Base-by-base conservation (phyloP, 2,797 vertebrate genomes). In the Falco berigora region DNA sequence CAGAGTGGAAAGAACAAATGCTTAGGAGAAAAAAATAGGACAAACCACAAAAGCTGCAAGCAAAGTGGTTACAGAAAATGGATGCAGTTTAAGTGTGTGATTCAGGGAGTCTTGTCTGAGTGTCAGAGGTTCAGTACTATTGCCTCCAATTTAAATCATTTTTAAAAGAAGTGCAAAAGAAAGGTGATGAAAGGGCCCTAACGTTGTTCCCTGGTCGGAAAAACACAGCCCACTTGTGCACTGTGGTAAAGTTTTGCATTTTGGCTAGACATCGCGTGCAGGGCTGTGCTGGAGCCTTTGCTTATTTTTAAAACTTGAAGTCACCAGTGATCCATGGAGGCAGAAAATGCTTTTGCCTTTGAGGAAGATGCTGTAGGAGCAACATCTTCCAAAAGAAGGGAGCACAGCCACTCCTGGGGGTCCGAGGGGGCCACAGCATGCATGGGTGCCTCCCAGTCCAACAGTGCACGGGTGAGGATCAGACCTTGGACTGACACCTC, bases 81-180 rank as follows among this genome's bases (percentile, higher is more conserved):
- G 80, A 77, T 52, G 91, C 28, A 73, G 91, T 87, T 86, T 64
- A 62, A 95, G 89, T 0, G 42, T 14, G 71, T 58, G 95, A 97
- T 84, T 97, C 97, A 96, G 94, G 94, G 91, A 89, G 93, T 81
- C 96, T 89, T 36, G 92, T 92, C 96, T 76, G 79, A 91, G 97
- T 90, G 97, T 97, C 98, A 97, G 97, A 88, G 96, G 76, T 97
- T 96, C 92, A 73, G 62, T 69, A 68, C 97, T 69, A 98, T 98
- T 98, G 98, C 97, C 94, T 98, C 98, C 98, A 98, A 98, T 98
- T 98, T 98, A 98, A 98, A 98, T 98, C 98, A 98, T 93, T 93
- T 83, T 95, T 82, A 77, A 49, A 94, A 97, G 98, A 97, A 98
- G 98, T 97, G 97, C 95, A 90, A 59, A 66, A 85, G 86, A 90